A percentile compares a stretch with the other conserved stretches of the same genome.
Evolutionary conservation across 2,888 invertebrate genomes (phyloP).

Genomic region (Alcis repandata): DNA sequence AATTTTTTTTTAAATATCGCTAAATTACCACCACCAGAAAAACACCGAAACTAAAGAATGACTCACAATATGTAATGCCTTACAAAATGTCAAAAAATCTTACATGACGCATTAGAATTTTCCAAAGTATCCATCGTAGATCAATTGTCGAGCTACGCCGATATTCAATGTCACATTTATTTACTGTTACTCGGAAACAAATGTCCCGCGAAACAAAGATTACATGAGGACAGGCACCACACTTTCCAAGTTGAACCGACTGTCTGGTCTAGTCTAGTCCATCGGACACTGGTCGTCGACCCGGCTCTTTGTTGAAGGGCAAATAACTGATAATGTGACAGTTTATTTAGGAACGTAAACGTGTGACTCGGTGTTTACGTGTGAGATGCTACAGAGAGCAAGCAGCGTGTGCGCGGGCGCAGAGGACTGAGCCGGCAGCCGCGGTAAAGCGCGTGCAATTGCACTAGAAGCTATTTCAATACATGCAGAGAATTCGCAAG

Average conservation of each 20-base stretch:
- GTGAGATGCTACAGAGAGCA: slow-evolving; percentile 63
- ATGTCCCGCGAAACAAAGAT: slow-evolving; percentile 39
- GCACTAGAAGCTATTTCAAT: slow-evolving; percentile 81
- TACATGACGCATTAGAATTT: slow-evolving; percentile 61
- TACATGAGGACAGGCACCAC: slow-evolving; percentile 43
- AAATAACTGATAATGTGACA: slow-evolving; percentile 69
- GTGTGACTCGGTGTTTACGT: slow-evolving; percentile 65
- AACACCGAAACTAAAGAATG: not conserved
- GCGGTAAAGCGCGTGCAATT: slow-evolving; percentile 64
- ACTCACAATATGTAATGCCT: not conserved
- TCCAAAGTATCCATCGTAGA: slow-evolving; percentile 62
- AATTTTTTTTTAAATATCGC: not conserved
- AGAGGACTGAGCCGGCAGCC: slow-evolving; percentile 70
- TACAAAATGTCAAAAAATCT: no score
- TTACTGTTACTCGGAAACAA: slow-evolving; percentile 38
- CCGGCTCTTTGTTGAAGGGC: slow-evolving; percentile 50
- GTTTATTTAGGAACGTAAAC: slow-evolving; percentile 56
- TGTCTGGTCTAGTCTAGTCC: slow-evolving; percentile 33
- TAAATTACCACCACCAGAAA: not conserved
- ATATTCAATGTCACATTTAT: slow-evolving; percentile 42
- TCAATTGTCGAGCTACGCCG: slow-evolving; percentile 40
- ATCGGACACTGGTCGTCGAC: slow-evolving; percentile 54
- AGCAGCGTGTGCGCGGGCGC: slow-evolving; percentile 68
- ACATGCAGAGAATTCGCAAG: slow-evolving; percentile 78
- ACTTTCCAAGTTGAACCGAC: slow-evolving; percentile 42